Evolutionary conservation across 1,140 invertebrate genomes (phyloP).

Genomic region (Anastatus disparis): DNA sequence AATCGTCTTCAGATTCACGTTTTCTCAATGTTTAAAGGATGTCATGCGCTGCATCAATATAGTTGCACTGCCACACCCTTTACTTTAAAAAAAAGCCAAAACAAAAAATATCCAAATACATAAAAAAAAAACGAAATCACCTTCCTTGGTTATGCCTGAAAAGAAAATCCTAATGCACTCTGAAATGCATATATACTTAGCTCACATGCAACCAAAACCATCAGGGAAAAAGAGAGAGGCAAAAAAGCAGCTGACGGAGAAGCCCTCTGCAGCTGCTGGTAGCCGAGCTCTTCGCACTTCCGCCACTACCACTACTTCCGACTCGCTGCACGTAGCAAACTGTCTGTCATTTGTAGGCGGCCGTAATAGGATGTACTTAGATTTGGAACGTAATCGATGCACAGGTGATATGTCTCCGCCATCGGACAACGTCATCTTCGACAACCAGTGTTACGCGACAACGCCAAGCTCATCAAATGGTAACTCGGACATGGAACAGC

Average conservation of each 20-base stretch:
- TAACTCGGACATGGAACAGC: constrained; percentile 86
- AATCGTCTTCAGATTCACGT: constrained; percentile 8
- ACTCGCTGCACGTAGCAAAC: constrained; percentile 40
- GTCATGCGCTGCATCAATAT: constrained; percentile 13
- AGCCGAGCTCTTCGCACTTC: constrained; percentile 31
- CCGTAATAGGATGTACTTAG: constrained; percentile 79
- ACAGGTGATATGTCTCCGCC: constrained; percentile 84
- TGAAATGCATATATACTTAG: constrained; percentile 27
- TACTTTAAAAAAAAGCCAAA: neutral
- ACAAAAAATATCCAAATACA: neutral
- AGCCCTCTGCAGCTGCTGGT: constrained; percentile 18
- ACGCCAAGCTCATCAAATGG: constrained; percentile 91
- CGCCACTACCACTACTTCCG: too few relatives aligned
- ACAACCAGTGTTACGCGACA: constrained; percentile 93
- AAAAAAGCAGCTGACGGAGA: constrained; percentile 22
- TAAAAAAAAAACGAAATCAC: neutral
- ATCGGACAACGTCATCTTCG: constrained; percentile 91
- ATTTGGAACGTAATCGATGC: constrained; percentile 79
- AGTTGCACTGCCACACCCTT: constrained; percentile 19
- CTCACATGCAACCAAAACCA: constrained; percentile 38
- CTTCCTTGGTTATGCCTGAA: too few relatives aligned
- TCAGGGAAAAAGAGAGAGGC: constrained; percentile 36
- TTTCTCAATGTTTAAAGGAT: constrained; percentile 31
- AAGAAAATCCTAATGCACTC: constrained; percentile 39
- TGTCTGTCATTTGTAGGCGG: constrained; percentile 55